Conservation (phyloP, 2,113 vertebrate species). For the Oreotrochilus melanogaster region DNA sequence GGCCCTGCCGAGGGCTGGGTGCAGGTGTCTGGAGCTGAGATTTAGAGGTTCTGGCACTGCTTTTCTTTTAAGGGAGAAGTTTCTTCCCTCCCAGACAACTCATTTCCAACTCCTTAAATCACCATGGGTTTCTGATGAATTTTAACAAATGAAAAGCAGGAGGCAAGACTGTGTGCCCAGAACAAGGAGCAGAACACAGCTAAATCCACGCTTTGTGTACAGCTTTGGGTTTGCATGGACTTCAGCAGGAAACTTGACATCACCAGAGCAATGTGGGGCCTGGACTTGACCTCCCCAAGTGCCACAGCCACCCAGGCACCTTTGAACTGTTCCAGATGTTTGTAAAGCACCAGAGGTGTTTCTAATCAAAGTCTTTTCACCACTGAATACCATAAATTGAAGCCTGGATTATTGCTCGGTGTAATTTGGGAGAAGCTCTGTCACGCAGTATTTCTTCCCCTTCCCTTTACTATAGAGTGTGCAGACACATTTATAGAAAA, state of each 20-base stretch:
- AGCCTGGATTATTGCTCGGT: not conserved
- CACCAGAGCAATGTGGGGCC: slow-evolving; percentile 27
- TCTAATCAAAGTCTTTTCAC: slow-evolving; percentile 4
- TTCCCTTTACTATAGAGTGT: not conserved
- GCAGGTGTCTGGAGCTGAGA: slow-evolving; percentile 32
- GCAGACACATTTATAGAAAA: not conserved
- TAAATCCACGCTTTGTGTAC: not conserved
- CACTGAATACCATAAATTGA: not conserved
- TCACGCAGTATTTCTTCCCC: not conserved
- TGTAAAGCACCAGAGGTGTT: not conserved
- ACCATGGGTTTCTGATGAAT: not conserved
- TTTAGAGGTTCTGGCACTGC: not conserved
- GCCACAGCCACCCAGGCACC: slow-evolving; percentile 64
- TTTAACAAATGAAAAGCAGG: slow-evolving; percentile 23
- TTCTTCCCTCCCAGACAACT: not conserved
- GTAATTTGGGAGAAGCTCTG: not conserved
- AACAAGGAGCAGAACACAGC: not conserved
- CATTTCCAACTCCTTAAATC: slow-evolving; percentile 5
- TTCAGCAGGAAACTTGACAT: slow-evolving; percentile 10
- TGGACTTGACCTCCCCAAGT: slow-evolving; percentile 40
- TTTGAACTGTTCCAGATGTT: slow-evolving; percentile 72
- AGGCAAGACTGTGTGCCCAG: not conserved
- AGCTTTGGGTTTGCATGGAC: not conserved
- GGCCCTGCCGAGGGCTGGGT: not conserved
- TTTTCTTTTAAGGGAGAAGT: not conserved